A percentile compares a stretch with the other conserved stretches of the same genome.
Evolutionary conservation across 2,797 vertebrate genomes (phyloP).

Genomic region (Leptatherina wallacei): DNA sequence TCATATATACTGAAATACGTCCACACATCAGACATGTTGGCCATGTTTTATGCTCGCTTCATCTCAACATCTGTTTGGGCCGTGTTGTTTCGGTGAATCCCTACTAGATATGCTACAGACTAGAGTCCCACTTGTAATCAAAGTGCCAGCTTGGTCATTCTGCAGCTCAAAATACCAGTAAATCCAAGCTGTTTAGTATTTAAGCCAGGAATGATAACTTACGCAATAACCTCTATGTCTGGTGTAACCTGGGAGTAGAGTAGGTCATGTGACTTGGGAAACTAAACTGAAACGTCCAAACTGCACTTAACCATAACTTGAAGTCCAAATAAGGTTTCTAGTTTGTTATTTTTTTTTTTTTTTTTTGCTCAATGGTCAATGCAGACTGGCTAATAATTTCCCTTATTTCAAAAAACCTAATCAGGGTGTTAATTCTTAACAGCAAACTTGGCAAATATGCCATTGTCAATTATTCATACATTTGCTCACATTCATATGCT

Average conservation of each 20-base stretch:
- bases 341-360: background rate
- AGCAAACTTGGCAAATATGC: slow-evolving; percentile 27
- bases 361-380: background rate
- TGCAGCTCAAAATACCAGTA: background rate
- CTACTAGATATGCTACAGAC: background rate
- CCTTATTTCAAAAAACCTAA: background rate
- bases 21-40: too few species aligned
- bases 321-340: too few species aligned
- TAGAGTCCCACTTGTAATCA: background rate
- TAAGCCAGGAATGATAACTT: background rate
- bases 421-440: slow-evolving; percentile 4
- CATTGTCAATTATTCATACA: slow-evolving; percentile 48
- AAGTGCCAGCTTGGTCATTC: background rate
- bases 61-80: too few species aligned
- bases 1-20: too few species aligned
- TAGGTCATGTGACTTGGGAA: too few species aligned
- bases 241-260: too few species aligned
- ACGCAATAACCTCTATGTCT: background rate
- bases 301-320: too few species aligned
- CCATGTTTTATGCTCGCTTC: too few species aligned
- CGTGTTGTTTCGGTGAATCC: too few species aligned
- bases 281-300: too few species aligned
- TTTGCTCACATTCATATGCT: slow-evolving; percentile 27
- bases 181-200: background rate
- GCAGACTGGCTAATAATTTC: background rate